These are phyloP conservation scores for Podarcis lilfordi DNA, from an alignment of 2,797 vertebrate species.

Conservation along the genomic window DNA sequence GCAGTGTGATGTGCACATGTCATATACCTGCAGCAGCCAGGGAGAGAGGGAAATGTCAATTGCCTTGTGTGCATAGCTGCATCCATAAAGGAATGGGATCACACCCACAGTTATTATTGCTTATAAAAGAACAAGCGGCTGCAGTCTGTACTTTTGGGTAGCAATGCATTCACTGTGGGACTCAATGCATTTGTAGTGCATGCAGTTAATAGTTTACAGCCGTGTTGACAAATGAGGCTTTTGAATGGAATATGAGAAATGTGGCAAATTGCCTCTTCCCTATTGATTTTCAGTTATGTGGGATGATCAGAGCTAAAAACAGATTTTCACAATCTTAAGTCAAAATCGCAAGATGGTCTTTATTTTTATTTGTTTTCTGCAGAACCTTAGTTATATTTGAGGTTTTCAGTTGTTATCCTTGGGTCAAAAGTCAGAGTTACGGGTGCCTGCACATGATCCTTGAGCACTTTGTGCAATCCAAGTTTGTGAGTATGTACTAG, in stretches of 20 bases:
- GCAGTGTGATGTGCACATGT: neutral
- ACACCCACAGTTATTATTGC: neutral
- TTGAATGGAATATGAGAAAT: neutral
- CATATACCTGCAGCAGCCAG: neutral
- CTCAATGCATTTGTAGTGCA: neutral
- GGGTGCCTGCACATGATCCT: neutral
- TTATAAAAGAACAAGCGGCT: too few species aligned
- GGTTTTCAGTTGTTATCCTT: neutral
- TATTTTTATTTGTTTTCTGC: neutral
- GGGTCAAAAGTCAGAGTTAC: neutral
- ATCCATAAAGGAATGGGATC: neutral
- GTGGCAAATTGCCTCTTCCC: neutral
- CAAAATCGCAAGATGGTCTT: neutral
- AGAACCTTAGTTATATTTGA: neutral
- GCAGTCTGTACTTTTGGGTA: neutral
- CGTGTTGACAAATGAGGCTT: neutral
- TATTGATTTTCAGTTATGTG: neutral
- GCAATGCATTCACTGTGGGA: neutral
- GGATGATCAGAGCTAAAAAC: neutral
- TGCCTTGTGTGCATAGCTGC: neutral
- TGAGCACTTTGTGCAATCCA: neutral
- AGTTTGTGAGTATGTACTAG: slow-evolving; percentile 10
- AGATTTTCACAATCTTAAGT: neutral
- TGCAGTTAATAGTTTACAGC: neutral
- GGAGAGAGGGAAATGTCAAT: neutral